Evolutionary conservation across 2,888 invertebrate species (phyloP), one percentile per base, ranked within the genome.

Genomic region (Cosmorhoe ocellata): DNA sequence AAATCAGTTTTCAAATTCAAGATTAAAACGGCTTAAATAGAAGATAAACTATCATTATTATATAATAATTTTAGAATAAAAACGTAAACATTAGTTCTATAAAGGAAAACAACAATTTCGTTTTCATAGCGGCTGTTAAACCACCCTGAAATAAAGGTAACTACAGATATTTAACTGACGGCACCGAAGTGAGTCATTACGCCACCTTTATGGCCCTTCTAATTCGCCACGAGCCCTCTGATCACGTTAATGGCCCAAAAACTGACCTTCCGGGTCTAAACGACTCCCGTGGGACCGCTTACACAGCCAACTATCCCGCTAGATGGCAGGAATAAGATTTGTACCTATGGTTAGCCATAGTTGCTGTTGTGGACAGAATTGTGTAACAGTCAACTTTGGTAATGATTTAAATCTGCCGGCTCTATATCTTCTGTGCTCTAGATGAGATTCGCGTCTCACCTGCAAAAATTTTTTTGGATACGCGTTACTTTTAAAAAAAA

Each of bases 241-340:
- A 81, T 79, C 76, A 78, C 76, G 77, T 77, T 88, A 90, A 89
- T 85, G 85, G 76, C 65, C 85, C 82, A 88, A 87, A 86, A 88
- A 90, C 87, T 89, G 88, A 85, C 88, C 88, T 83, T 78, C 73
- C 78, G 76, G 76, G 58, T 65, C 74, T 43, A 71, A 84, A 86
- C 74, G 75, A 79, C 76, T 74, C 84, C 65, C 77, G 12, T 24
- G 86, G 80, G 89, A 74, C 71, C 78, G 76, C 73, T 88, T 84
- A 79, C 77, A 73, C 70, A 74, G 69, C 69, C 69, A 73, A 56
- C 53, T 56, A 58, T 51, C 77, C 79, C 74, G 74, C 50, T 53
- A 45, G 61, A 56, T 56, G 62, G 63, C 65, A 64, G 69, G 58
- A 69, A 67, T 12, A 70, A 70, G 75, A 74, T 76, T 74, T 71